These are phyloP conservation scores for Peromyscus polionotus DNA, from an alignment of 2,113 vertebrate species.

Conservation along the genomic window DNA sequence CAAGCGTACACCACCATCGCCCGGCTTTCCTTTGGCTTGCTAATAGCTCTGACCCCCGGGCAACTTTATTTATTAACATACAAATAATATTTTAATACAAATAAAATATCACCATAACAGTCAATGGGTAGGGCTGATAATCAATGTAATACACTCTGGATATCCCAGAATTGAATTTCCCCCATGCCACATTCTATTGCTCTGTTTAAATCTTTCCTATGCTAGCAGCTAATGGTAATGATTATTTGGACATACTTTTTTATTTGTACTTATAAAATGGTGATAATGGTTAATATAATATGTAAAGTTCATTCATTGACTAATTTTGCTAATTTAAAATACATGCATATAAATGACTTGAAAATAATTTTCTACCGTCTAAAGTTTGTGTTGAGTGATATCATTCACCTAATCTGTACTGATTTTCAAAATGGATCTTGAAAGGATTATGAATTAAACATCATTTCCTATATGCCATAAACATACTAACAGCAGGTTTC, in stretches of 20 bases:
- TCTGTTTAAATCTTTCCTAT: not conserved
- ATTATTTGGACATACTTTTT: not conserved
- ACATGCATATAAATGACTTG: not conserved
- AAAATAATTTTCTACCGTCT: not conserved
- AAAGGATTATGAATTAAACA: not conserved
- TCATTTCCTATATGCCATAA: not conserved
- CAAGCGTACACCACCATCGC: too few species aligned
- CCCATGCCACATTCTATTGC: not conserved
- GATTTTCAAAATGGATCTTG: not conserved
- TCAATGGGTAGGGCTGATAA: not conserved
- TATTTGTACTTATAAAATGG: not conserved
- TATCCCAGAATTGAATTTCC: not conserved
- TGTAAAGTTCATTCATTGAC: not conserved
- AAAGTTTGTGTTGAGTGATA: not conserved
- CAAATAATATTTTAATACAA: too few species aligned
- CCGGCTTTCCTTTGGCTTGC: too few species aligned
- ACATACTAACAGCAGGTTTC: not conserved
- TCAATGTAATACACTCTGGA: not conserved
- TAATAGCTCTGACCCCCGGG: too few species aligned
- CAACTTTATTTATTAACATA: too few species aligned
- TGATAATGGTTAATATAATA: not conserved
- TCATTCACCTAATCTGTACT: not conserved
- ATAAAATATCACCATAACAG: too few species aligned
- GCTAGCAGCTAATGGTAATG: not conserved
- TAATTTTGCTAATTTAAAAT: slow-evolving; percentile 23